Percentiles rank a stretch among this genome's conserved stretches.
Evolutionary conservation across 2,888 invertebrate genomes (phyloP).

Genomic region (Campopleginae sp.): DNA sequence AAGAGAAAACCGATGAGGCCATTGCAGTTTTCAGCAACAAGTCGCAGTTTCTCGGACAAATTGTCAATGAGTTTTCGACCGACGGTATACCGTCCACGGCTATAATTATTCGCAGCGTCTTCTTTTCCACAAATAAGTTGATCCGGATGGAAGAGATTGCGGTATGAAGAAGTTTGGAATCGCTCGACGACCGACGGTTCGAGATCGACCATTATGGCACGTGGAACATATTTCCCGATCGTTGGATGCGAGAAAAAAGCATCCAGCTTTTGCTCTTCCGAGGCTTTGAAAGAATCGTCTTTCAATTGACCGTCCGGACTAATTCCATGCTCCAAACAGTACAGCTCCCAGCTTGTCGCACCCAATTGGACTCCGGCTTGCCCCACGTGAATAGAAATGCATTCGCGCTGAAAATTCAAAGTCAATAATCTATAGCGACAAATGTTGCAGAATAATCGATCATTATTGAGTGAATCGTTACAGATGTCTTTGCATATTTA

Average conservation of each 20-base stretch:
- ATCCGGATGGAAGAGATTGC: slow-evolving; percentile 86
- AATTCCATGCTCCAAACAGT: slow-evolving; percentile 83
- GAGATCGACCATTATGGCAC: slow-evolving; percentile 86
- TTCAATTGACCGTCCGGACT: slow-evolving; percentile 84
- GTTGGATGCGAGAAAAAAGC: slow-evolving; percentile 84
- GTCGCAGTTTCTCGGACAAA: slow-evolving; percentile 84
- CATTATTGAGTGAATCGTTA: background rate
- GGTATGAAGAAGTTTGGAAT: slow-evolving; percentile 79
- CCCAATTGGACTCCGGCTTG: slow-evolving; percentile 83
- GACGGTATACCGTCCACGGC: slow-evolving; percentile 86
- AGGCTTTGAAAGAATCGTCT: slow-evolving; percentile 73
- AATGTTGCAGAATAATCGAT: background rate
- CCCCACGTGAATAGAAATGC: slow-evolving; percentile 84
- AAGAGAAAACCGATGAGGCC: slow-evolving; percentile 72
- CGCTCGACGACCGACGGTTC: slow-evolving; percentile 85
- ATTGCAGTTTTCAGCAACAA: slow-evolving; percentile 79
- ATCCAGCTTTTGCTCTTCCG: slow-evolving; percentile 84
- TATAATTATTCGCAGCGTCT: slow-evolving; percentile 86
- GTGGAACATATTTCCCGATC: slow-evolving; percentile 86
- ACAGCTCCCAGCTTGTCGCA: slow-evolving; percentile 81
- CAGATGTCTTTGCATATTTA: background rate
- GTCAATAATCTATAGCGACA: background rate
- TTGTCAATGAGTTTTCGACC: slow-evolving; percentile 84
- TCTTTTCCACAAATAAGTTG: slow-evolving; percentile 86
- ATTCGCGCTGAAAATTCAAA: slow-evolving; percentile 79